A percentile compares a stretch with the other conserved stretches of the same genome.
Conservation (phyloP, 2,888 invertebrate genomes). For the Eueremaeus valkanovi region DNA sequence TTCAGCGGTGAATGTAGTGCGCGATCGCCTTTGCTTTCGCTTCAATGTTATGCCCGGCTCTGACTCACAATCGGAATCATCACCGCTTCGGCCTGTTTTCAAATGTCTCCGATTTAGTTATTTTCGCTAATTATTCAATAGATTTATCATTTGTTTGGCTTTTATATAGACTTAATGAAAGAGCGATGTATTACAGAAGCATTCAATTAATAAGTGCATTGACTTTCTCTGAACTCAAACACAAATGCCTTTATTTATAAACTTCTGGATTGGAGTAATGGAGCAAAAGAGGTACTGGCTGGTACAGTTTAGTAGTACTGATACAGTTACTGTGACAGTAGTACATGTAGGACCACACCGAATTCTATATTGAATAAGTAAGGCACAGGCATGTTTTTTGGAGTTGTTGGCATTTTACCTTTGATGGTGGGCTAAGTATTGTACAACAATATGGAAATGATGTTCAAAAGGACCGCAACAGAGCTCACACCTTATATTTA, state of each 20-base stretch:
- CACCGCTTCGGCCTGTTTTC: slow-evolving; percentile 53
- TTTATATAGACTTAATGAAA: too few species aligned
- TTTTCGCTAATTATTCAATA: too few species aligned
- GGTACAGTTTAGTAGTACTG: background rate
- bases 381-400: background rate
- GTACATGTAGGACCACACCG: background rate
- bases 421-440: slow-evolving; percentile 28
- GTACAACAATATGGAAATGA: slow-evolving; percentile 35
- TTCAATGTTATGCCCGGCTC: slow-evolving; percentile 86
- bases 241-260: background rate
- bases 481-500: slow-evolving; percentile 46
- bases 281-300: too few species aligned
- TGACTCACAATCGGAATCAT: slow-evolving; percentile 74
- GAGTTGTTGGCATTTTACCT: background rate
- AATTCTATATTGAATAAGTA: background rate
- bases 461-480: slow-evolving; percentile 41
- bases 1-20: slow-evolving; percentile 90
- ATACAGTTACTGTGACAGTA: background rate
- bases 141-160: too few species aligned
- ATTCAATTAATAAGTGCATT: too few species aligned
- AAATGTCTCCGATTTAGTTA: too few species aligned
- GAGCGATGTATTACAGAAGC: too few species aligned
- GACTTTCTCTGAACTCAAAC: too few species aligned
- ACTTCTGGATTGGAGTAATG: too few species aligned
- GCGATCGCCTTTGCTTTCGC: slow-evolving; percentile 80